A percentile compares a stretch with the other conserved stretches of the same genome.
Evolutionary conservation across 2,797 vertebrate genomes (phyloP).

Genomic region (Phoebastria nigripes): DNA sequence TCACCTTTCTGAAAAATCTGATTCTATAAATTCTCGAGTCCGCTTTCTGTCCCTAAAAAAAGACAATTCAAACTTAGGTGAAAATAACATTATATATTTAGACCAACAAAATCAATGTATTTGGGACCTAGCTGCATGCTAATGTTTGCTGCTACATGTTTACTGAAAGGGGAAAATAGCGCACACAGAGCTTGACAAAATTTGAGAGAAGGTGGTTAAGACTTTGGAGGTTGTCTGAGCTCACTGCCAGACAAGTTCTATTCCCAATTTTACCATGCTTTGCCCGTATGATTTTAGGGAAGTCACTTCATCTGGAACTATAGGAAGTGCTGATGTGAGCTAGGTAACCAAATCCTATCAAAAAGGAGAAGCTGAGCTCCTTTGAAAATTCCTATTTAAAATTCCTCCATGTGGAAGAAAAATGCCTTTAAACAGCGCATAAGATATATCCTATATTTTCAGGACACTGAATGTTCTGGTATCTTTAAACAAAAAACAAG

Average conservation of each 20-base stretch:
- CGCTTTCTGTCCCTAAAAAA: conserved; percentile 83
- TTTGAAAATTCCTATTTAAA: neutral
- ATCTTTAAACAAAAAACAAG: neutral
- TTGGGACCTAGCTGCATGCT: neutral
- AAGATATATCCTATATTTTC: neutral
- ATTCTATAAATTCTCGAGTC: conserved; percentile 82
- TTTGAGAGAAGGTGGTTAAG: neutral
- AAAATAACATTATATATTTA: neutral
- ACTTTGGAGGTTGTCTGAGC: neutral
- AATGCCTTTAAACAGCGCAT: neutral
- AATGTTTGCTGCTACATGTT: neutral
- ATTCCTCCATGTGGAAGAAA: neutral
- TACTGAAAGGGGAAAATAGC: neutral
- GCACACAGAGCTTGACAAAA: neutral
- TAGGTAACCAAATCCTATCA: neutral
- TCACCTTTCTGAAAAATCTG: conserved; percentile 86
- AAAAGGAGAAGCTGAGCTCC: neutral
- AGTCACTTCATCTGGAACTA: neutral
- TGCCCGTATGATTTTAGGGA: neutral
- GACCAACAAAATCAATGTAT: neutral
- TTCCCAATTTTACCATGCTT: neutral
- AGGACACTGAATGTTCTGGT: neutral
- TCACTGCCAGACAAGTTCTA: neutral
- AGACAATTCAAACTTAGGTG: conserved; percentile 43
- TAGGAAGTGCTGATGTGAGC: neutral